Base-by-base conservation (phyloP, 2,797 vertebrate genomes). In the Etheostoma perlongum region DNA sequence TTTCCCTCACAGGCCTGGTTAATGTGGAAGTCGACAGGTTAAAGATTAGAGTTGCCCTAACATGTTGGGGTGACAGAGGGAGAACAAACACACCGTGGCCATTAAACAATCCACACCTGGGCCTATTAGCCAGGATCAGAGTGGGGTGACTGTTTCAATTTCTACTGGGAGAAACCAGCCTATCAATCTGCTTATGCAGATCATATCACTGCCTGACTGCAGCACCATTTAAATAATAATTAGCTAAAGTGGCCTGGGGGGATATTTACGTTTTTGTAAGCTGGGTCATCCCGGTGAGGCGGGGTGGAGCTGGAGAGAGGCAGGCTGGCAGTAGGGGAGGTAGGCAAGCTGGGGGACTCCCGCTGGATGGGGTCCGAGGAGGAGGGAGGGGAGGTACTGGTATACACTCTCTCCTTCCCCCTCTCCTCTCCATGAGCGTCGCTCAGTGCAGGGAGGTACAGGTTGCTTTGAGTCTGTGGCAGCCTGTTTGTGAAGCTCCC, bases 251-350 rank as follows among this genome's bases (percentile, higher is more conserved):
- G 93, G 93, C 94, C 90, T 90, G 78, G 86, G 93, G 94, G 93
- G 90, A 92, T 96, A 98, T 98, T 99, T 98, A 99, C 98, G 95
- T 98, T 97, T 96, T 98, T 98, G 95, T 97, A 98, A 86, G 95
- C 84, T 61, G 95, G 93, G 87, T 97, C 96, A 90, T 98, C 97
- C 94, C 95, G 90, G 76, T 95, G 93, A 69, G 94, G 89, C 18
- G 96, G 94, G 86, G 86, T 90, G 0, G 97, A 96, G 91, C 96
- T 94, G 84, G 95, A 91, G 86, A 95, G 95, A 81, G 95, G 94
- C 70, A 94, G 85, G 83, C 94, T 85, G 58, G 94, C 78, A 40
- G 94, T 89, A 52, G 94, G 91, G 16, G 92, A 86, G 76, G 93
- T 78, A 25, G 91, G 86, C 75, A 81, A 84, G 78, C 88, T 82